A percentile compares a stretch with the other conserved stretches of the same genome.
phyloP scores from a whole-genome alignment of 2,888 invertebrate genomes.

The Melanostoma mellinum region DNA sequence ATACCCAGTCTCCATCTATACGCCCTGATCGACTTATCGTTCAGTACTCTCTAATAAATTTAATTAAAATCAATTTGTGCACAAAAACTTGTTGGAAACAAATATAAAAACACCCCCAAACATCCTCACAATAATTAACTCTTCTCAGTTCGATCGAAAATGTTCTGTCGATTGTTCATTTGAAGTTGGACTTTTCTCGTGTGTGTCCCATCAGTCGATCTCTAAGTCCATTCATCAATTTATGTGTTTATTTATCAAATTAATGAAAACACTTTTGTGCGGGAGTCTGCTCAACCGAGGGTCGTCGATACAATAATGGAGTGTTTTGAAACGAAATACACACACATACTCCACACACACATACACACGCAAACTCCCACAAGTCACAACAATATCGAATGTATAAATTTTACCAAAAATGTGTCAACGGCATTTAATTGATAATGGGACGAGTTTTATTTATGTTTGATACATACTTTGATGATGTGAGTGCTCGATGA shows the following conservation, averaged over 20 bases:
- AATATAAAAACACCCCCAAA: constrained; percentile 12
- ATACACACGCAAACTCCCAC: background rate
- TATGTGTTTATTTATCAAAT: constrained; percentile 66
- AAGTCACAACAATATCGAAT: constrained; percentile 14
- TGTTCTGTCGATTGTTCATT: constrained; percentile 42
- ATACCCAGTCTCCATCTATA: background rate
- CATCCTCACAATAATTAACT: constrained; percentile 52
- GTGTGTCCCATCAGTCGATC: background rate
- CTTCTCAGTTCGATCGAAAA: constrained; percentile 50
- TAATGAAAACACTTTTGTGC: constrained; percentile 47
- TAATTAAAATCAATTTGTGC: constrained; percentile 70
- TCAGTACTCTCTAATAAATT: constrained; percentile 62
- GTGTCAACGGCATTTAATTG: constrained; percentile 42
- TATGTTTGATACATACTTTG: constrained; percentile 25
- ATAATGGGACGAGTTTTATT: background rate
- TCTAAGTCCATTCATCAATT: constrained; percentile 42
- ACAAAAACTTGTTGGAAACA: constrained; percentile 28
- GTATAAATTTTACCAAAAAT: constrained; percentile 17
- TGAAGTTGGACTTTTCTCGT: constrained; percentile 25
- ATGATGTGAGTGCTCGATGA: constrained; percentile 2
- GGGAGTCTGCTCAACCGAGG: constrained; percentile 19
- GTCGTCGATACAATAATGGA: constrained; percentile 17
- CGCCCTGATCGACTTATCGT: constrained; percentile 36
- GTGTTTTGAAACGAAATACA: constrained; percentile 11
- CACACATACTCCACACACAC: background rate